phyloP scores from a whole-genome alignment of 2,113 vertebrate species.

The Chauna torquata region DNA sequence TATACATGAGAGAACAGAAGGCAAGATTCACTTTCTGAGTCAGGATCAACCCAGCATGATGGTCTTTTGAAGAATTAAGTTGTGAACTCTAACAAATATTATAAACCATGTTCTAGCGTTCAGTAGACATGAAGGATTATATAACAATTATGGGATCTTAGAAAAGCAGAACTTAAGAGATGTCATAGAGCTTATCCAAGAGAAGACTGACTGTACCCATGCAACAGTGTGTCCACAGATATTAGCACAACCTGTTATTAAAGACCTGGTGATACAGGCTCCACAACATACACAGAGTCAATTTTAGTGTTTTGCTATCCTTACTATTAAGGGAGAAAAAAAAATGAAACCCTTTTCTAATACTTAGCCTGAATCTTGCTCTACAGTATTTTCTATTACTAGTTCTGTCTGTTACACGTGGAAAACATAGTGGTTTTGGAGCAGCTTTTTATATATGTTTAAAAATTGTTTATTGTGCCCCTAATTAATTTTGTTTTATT shows the following conservation, averaged over 20 bases:
- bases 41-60: neutral
- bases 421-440: neutral
- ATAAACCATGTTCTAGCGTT: neutral
- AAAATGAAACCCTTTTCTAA: neutral
- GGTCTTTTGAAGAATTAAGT: neutral
- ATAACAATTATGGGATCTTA: neutral
- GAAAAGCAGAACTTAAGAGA: neutral
- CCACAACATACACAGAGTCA: neutral
- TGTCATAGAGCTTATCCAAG: neutral
- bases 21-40: neutral
- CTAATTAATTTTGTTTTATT: neutral
- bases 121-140: neutral
- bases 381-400: neutral
- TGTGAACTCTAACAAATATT: neutral
- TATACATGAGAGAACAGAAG: neutral
- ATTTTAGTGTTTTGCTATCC: neutral
- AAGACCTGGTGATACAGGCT: neutral
- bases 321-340: neutral
- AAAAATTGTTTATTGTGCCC: neutral
- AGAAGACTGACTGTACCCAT: neutral
- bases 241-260: neutral
- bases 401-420: neutral
- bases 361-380: neutral
- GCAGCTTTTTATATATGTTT: neutral
- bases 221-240: neutral